phyloP scores from a whole-genome alignment of 2,888 invertebrate species.

The Cerastoderma edule region DNA sequence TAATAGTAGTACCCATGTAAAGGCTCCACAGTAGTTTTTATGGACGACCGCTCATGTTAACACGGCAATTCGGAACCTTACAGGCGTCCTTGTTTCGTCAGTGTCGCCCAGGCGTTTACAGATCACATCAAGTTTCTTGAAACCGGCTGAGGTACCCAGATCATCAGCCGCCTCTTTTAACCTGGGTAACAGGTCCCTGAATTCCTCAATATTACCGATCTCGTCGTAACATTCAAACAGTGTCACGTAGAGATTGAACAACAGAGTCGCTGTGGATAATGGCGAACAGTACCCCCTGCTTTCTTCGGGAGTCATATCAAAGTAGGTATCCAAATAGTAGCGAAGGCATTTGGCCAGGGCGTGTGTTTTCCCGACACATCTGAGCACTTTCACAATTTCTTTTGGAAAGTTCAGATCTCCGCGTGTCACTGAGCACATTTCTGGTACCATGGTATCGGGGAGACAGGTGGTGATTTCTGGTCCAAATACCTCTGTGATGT shows the following conservation, averaged over 20 bases:
- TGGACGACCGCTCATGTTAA: no score
- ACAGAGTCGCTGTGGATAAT: background rate
- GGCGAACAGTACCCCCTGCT: background rate
- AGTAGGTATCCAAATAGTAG: conserved; percentile 23
- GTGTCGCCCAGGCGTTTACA: conserved; percentile 18
- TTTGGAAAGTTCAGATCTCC: conserved; percentile 8
- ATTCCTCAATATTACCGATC: conserved; percentile 15
- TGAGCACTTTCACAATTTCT: conserved; percentile 8
- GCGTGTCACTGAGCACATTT: background rate
- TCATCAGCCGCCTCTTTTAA: background rate
- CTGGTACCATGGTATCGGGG: conserved; percentile 21
- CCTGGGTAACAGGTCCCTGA: conserved; percentile 30
- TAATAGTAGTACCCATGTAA: no score
- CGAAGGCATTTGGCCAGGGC: conserved; percentile 11
- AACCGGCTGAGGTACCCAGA: background rate
- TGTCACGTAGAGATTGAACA: background rate
- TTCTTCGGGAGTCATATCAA: background rate
- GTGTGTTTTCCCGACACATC: background rate
- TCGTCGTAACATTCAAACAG: conserved; percentile 27
- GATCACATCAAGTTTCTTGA: background rate
- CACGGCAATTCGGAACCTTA: no score
- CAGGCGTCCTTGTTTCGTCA: conserved; percentile 9
- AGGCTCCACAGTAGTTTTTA: no score
- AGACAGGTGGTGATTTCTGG: conserved; percentile 12
- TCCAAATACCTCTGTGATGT: conserved; percentile 27